A percentile compares a stretch with the other conserved stretches of the same genome.
Conservation (phyloP, 2,888 invertebrate genomes). For the Ormyrus pomaceus region DNA sequence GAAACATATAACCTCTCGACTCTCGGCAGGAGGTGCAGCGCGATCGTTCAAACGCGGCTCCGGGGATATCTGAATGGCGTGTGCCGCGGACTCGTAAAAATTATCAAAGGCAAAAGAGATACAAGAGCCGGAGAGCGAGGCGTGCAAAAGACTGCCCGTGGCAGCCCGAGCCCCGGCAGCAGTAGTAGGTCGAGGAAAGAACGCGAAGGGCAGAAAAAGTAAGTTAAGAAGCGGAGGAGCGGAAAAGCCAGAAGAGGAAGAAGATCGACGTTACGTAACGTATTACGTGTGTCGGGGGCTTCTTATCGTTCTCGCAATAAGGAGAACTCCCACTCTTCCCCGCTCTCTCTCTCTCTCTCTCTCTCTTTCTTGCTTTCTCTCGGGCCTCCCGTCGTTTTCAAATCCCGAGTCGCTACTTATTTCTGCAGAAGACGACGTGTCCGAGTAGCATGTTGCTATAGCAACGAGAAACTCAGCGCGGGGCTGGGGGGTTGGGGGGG, state of each 20-base stretch:
- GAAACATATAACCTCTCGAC: no score
- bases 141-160: no score
- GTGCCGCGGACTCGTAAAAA: slow-evolving; percentile 25
- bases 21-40: background rate
- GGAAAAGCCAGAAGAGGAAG: background rate
- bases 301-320: slow-evolving; percentile 51
- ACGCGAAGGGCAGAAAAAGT: slow-evolving; percentile 34
- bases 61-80: no score
- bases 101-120: slow-evolving; percentile 33
- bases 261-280: slow-evolving; percentile 49
- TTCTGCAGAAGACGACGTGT: slow-evolving; percentile 61
- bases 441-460: slow-evolving; percentile 66
- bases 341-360: slow-evolving; percentile 13
- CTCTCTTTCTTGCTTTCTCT: background rate
- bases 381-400: slow-evolving; percentile 47
- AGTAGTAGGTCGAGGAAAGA: slow-evolving; percentile 19
- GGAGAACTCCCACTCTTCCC: slow-evolving; percentile 16
- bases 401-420: slow-evolving; percentile 56
- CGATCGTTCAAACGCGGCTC: background rate
- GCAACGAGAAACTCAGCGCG: slow-evolving; percentile 55
- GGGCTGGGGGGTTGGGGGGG: background rate
- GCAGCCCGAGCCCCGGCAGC: no score
- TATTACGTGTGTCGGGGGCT: slow-evolving; percentile 43
- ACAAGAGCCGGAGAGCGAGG: background rate
- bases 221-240: slow-evolving; percentile 5